phyloP scores from a whole-genome alignment of 1,140 invertebrate species.

The Apis cerana region DNA sequence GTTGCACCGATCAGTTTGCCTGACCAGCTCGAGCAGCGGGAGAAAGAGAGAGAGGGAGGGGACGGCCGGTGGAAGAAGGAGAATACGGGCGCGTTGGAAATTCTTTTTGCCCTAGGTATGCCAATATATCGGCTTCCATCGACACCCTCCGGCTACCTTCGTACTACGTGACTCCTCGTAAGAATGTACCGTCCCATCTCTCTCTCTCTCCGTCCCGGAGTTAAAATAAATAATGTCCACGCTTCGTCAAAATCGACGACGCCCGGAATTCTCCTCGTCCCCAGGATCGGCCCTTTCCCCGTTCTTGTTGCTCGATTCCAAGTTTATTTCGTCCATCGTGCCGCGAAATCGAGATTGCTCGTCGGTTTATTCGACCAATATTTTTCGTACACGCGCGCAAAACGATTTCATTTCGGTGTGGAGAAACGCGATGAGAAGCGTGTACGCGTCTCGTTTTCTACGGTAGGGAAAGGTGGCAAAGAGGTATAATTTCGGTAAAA shows the following conservation, averaged over 20 bases:
- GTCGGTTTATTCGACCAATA: neutral
- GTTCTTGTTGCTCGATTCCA: neutral
- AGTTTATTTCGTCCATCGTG: neutral
- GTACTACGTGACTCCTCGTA: slow-evolving; percentile 77
- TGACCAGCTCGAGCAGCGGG: slow-evolving; percentile 68
- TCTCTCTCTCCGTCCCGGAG: slow-evolving; percentile 21
- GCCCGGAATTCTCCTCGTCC: slow-evolving; percentile 44
- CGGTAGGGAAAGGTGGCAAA: too few species aligned
- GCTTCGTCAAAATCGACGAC: slow-evolving; percentile 61
- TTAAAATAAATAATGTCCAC: slow-evolving; percentile 75
- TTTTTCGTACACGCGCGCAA: too few species aligned
- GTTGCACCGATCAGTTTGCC: slow-evolving; percentile 63
- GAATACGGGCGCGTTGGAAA: slow-evolving; percentile 67
- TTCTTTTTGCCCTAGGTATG: slow-evolving; percentile 80
- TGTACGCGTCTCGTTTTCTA: too few species aligned
- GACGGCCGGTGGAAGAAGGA: slow-evolving; percentile 20
- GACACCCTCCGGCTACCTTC: slow-evolving; percentile 66
- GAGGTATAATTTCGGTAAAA: slow-evolving; percentile 43
- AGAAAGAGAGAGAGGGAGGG: slow-evolving; percentile 54
- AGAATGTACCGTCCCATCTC: slow-evolving; percentile 67
- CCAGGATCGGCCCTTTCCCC: neutral
- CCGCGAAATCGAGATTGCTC: neutral
- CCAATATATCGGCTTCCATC: slow-evolving; percentile 79
- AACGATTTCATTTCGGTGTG: too few species aligned
- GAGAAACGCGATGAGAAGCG: neutral